Percentiles rank a stretch among this genome's conserved stretches.
These are phyloP conservation scores for Morphnarchus princeps DNA, from an alignment of 2,113 vertebrate genomes.

Conservation along the genomic window DNA sequence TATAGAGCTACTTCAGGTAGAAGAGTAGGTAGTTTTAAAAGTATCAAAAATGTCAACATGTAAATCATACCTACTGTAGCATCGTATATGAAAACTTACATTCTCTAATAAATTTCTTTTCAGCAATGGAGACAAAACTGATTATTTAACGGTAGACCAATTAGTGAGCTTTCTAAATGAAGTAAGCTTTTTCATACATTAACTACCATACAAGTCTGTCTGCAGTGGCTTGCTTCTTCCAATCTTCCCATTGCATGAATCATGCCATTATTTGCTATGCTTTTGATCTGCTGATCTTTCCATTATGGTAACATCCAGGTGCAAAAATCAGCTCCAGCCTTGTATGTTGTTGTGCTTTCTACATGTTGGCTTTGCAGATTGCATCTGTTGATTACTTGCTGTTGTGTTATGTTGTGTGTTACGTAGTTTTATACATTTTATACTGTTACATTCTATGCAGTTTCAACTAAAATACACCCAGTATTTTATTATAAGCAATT, in stretches of 20 bases:
- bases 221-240: slow-evolving; percentile 80
- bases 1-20: slow-evolving; percentile 42
- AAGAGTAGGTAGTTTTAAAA: slow-evolving; percentile 50
- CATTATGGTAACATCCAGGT: slow-evolving; percentile 71
- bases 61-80: slow-evolving; percentile 79
- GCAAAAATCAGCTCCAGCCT: slow-evolving; percentile 67
- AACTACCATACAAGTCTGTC: slow-evolving; percentile 87
- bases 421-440: background rate
- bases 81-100: slow-evolving; percentile 79
- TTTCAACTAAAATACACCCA: slow-evolving; percentile 28
- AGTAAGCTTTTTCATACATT: slow-evolving; percentile 99
- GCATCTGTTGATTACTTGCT: slow-evolving; percentile 60
- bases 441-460: background rate
- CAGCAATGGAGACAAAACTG: slow-evolving; percentile 99
- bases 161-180: slow-evolving; percentile 99
- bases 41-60: slow-evolving; percentile 76
- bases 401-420: slow-evolving; percentile 39
- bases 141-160: slow-evolving; percentile 99
- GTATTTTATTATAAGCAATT: slow-evolving; percentile 36
- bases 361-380: slow-evolving; percentile 61
- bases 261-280: slow-evolving; percentile 40
- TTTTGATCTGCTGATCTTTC: slow-evolving; percentile 75
- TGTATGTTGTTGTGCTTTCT: slow-evolving; percentile 54
- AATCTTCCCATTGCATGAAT: slow-evolving; percentile 65
- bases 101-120: slow-evolving; percentile 98